phyloP scores from a whole-genome alignment of 2,888 invertebrate genomes.

The Lasius fuliginosus region DNA sequence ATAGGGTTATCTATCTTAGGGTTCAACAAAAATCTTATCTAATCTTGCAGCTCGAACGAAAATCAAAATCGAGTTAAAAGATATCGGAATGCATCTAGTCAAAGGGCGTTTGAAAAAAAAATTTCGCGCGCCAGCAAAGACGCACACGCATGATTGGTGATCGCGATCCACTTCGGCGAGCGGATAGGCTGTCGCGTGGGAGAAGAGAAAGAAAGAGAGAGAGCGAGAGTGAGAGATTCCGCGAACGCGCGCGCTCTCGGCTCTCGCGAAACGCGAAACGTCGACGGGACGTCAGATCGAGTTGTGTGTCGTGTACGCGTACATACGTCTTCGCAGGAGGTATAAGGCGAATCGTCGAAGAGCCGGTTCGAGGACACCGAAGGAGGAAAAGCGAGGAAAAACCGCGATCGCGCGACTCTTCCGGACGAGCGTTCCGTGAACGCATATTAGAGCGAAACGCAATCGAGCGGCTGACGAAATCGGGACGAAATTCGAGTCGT shows the following conservation, averaged over 20 bases:
- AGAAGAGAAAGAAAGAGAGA: not conserved
- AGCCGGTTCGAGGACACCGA: not conserved
- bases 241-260: not conserved
- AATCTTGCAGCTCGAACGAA: no score
- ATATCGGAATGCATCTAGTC: not conserved
- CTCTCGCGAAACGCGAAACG: not conserved
- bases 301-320: not conserved
- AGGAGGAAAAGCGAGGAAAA: not conserved
- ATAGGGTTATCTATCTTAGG: no score
- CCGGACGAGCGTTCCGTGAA: not conserved
- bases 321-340: not conserved
- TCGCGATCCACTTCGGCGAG: slow-evolving; percentile 27
- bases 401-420: not conserved
- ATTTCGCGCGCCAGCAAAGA: not conserved
- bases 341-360: no score
- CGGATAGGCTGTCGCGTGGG: slow-evolving; percentile 31
- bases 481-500: not conserved
- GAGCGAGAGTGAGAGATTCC: not conserved
- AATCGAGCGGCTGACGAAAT: not conserved
- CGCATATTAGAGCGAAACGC: no score
- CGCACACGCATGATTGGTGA: slow-evolving; percentile 24
- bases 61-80: not conserved
- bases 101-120: not conserved
- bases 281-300: not conserved
- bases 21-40: not conserved